Percentiles rank a stretch among this genome's conserved stretches.
Conservation (phyloP, 2,113 vertebrate genomes). For the Sander lucioperca region DNA sequence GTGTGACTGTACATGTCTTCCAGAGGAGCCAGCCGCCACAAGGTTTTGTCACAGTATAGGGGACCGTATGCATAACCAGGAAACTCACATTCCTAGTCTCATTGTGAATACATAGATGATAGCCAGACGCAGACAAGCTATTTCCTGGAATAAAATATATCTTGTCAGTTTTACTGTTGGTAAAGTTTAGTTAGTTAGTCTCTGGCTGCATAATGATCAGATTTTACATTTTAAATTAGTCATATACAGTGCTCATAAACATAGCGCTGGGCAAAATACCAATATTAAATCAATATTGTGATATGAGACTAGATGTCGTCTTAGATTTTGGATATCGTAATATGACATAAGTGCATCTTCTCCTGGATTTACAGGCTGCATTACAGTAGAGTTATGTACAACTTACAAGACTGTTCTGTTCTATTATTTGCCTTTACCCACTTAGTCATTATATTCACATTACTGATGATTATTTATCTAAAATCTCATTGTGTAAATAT, state of each 20-base stretch:
- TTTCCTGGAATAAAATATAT: conserved; percentile 77
- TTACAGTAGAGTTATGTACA: too few relatives aligned
- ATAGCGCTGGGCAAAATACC: too few relatives aligned
- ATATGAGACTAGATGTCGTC: too few relatives aligned
- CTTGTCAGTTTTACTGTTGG: not conserved
- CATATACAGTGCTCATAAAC: not conserved
- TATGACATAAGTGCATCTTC: too few relatives aligned
- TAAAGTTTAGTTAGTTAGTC: not conserved
- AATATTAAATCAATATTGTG: too few relatives aligned
- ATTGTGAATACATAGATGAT: conserved; percentile 86
- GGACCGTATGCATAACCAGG: conserved; percentile 75
- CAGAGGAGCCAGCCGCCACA: conserved; percentile 90
- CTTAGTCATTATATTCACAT: too few relatives aligned
- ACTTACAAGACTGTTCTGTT: too few relatives aligned
- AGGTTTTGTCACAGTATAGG: conserved; percentile 70
- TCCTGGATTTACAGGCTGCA: too few relatives aligned
- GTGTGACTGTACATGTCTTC: conserved; percentile 84
- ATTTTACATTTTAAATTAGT: not conserved
- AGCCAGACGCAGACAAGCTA: conserved; percentile 85
- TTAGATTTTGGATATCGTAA: too few relatives aligned
- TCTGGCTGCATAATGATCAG: not conserved
- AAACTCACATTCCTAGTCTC: conserved; percentile 75
- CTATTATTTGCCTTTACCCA: too few relatives aligned
- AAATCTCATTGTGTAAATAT: too few relatives aligned
- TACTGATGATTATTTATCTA: too few relatives aligned